phyloP scores from a whole-genome alignment of 2,888 invertebrate species.

The Acheta domesticus region DNA sequence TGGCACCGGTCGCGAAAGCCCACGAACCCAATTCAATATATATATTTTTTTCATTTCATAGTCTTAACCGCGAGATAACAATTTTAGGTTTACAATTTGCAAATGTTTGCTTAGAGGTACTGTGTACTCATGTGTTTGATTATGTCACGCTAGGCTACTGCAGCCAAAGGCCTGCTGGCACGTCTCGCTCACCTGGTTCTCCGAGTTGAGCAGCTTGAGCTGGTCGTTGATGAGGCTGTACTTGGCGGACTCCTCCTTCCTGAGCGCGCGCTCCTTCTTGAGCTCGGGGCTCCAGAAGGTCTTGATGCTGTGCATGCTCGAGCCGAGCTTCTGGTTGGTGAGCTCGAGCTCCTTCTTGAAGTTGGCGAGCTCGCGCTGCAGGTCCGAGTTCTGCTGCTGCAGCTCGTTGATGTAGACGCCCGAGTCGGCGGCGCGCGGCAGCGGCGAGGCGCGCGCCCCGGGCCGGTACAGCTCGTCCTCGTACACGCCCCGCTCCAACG shows the following conservation, averaged over 20 bases:
- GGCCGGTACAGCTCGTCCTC: constrained; percentile 65
- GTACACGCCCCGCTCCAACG: constrained; percentile 65
- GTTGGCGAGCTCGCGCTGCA: constrained; percentile 87
- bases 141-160: too few species aligned
- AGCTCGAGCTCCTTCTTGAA: constrained; percentile 91
- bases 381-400: constrained; percentile 90
- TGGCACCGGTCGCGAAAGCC: too few species aligned
- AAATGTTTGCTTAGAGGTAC: too few species aligned
- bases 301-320: constrained; percentile 99
- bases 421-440: constrained; percentile 66
- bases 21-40: too few species aligned
- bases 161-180: too few species aligned
- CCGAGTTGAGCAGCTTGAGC: constrained; percentile 90
- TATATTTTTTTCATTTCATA: too few species aligned
- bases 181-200: constrained; percentile 78
- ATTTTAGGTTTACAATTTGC: too few species aligned
- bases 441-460: constrained; percentile 59
- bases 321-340: constrained; percentile 95
- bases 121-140: too few species aligned
- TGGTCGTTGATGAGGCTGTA: constrained; percentile 96
- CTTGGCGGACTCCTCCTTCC: constrained; percentile 97
- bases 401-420: constrained; percentile 77
- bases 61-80: too few species aligned
- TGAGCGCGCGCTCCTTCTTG: constrained; percentile 92
- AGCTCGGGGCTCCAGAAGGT: constrained; percentile 99